phyloP scores from a whole-genome alignment of 2,888 invertebrate species.

The Epicampocera succincta region DNA sequence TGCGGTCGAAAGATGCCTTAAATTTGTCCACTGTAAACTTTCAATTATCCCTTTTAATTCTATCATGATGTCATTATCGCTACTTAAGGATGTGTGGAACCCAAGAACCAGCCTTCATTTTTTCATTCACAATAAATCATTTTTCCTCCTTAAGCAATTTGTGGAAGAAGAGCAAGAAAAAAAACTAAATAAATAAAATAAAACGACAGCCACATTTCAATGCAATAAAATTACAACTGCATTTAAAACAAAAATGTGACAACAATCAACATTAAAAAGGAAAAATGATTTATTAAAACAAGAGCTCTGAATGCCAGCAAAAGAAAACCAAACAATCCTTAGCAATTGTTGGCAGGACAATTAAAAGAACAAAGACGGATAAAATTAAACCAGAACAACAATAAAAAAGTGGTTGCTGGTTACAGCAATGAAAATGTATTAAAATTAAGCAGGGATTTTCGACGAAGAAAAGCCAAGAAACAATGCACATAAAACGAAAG shows the following conservation, averaged over 20 bases:
- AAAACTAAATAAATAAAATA: constrained; percentile 8
- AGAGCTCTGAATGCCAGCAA: constrained; percentile 2
- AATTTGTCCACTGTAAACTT: neutral
- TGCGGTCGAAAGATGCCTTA: too few relatives aligned
- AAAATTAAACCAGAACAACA: constrained; percentile 8
- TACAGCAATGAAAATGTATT: constrained; percentile 37
- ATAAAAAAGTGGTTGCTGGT: neutral
- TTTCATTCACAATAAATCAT: constrained; percentile 15
- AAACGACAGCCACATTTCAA: constrained; percentile 30
- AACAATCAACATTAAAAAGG: constrained; percentile 43
- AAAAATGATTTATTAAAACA: constrained; percentile 58
- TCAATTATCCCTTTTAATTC: neutral
- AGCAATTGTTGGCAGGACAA: constrained; percentile 44
- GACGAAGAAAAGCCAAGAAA: constrained; percentile 19
- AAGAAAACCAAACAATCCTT: constrained; percentile 20
- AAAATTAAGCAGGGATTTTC: constrained; percentile 29
- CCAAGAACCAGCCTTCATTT: constrained; percentile 9
- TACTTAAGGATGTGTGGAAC: neutral
- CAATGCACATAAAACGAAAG: neutral
- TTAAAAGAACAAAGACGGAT: constrained; percentile 38
- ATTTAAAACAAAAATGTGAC: constrained; percentile 53
- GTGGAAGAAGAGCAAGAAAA: neutral
- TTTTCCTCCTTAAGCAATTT: constrained; percentile 12
- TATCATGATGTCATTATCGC: constrained; percentile 19
- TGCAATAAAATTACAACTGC: constrained; percentile 48